Percentiles rank a stretch among this genome's conserved stretches.
Evolutionary conservation across 2,888 invertebrate species (phyloP).

Genomic region (Corythucha ciliata): DNA sequence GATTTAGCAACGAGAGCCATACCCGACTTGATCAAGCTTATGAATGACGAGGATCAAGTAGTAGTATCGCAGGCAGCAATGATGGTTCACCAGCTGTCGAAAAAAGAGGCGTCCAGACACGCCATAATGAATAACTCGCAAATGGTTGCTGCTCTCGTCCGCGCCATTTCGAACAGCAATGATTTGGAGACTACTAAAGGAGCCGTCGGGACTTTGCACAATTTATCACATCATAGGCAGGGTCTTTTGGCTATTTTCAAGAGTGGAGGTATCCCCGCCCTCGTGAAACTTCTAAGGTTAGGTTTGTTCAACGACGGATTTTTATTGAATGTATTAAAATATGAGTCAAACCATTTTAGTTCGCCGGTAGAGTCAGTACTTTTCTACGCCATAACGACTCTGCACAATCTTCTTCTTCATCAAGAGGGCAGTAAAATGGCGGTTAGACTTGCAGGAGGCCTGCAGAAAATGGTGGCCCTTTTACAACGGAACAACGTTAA

Average conservation of each 20-base stretch:
- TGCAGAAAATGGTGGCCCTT: slow-evolving; percentile 97
- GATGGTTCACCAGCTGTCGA: slow-evolving; percentile 98
- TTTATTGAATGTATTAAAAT: neutral
- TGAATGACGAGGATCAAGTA: slow-evolving; percentile 93
- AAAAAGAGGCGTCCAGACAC: slow-evolving; percentile 96
- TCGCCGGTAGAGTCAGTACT: slow-evolving; percentile 95
- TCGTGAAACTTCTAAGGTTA: slow-evolving; percentile 80
- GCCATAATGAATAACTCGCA: slow-evolving; percentile 92
- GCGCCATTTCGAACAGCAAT: slow-evolving; percentile 91
- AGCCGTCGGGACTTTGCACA: slow-evolving; percentile 93
- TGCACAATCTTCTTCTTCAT: slow-evolving; percentile 93
- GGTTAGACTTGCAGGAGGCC: slow-evolving; percentile 88
- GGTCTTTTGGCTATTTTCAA: slow-evolving; percentile 96
- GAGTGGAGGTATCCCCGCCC: slow-evolving; percentile 96
- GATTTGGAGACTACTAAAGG: slow-evolving; percentile 95
- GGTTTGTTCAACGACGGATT: neutral
- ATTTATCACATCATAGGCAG: slow-evolving; percentile 95
- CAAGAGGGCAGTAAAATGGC: slow-evolving; percentile 99
- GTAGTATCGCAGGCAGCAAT: slow-evolving; percentile 96
- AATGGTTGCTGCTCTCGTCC: slow-evolving; percentile 90
- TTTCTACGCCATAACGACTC: slow-evolving; percentile 97
- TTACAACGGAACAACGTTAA: slow-evolving; percentile 94
- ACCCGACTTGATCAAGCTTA: slow-evolving; percentile 90
- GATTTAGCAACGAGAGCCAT: slow-evolving; percentile 92
- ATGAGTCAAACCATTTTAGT: slow-evolving; percentile 42